Evolutionary conservation across 2,113 vertebrate species (phyloP).

Genomic region (Cairina moschata): DNA sequence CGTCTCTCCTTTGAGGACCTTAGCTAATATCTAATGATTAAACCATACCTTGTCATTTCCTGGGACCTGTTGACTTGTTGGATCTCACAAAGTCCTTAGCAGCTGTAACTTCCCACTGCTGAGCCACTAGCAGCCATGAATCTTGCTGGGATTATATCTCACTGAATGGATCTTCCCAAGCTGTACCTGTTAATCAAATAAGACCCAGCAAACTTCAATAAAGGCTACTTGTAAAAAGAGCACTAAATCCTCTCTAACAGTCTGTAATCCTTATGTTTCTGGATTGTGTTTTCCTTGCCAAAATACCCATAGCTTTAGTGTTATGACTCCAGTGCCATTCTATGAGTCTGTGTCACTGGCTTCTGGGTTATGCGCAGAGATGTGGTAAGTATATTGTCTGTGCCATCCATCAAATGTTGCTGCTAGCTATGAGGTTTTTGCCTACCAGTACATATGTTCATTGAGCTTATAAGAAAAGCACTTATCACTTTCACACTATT

Average conservation of each 20-base stretch:
- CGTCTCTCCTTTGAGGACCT: neutral
- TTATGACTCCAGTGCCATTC: too few species aligned
- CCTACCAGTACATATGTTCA: neutral
- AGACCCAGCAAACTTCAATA: neutral
- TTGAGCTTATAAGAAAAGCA: neutral
- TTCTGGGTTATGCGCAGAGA: neutral
- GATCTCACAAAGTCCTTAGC: neutral
- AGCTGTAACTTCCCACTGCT: neutral
- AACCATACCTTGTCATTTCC: neutral
- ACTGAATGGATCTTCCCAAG: neutral
- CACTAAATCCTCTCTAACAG: neutral
- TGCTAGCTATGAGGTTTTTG: neutral
- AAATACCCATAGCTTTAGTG: neutral
- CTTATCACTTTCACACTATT: neutral
- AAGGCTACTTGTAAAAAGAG: neutral
- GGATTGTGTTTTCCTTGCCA: neutral
- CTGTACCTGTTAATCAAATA: neutral
- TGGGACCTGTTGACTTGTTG: neutral
- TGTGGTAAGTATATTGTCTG: neutral
- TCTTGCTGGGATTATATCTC: neutral
- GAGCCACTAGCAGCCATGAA: neutral
- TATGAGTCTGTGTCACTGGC: neutral
- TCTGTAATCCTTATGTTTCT: neutral
- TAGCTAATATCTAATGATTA: neutral
- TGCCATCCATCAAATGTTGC: neutral